Evolutionary conservation across 1,140 invertebrate genomes (phyloP), one percentile per base, ranked within the genome.

Genomic region (Ephestia elutella): DNA sequence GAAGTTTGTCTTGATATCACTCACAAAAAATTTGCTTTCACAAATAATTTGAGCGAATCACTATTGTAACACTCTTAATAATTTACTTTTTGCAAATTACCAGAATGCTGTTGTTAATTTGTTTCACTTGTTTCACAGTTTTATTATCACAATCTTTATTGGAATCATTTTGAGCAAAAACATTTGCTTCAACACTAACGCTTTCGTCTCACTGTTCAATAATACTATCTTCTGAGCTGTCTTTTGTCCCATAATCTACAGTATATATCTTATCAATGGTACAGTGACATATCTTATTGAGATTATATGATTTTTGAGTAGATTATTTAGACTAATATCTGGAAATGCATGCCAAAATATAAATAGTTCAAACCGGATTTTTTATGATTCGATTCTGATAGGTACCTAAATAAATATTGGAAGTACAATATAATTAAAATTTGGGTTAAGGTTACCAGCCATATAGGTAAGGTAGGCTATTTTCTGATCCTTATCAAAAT

Each of bases 31-130:
- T 72, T 82, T 73, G 68, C 61, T 38, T n/a, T 17, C 57, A 68
- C 76, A 82, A 82, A 71, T 75, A 71, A 70, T 71, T 66, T 58
- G 74, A 82, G 71, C 74, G 71, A 57, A 11, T 64, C 57, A 66
- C 44, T 49, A 19, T 30, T 38, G 56, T 44, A 60, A 28, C 50
- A 53, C 19, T 53, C 50, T 53, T 2, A 53, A 25, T 53, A 53
- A 53, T 53, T 53, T 53, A 25, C 50, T 53, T 53, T n/a, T 1
- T 4, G 21, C 50, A 53, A 53, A 53, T 53, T 53, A 53, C 17
- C n/a, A 53, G 50, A 50, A 53, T 53, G 50, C 20, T 25, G 11
- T 17, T 13, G 7, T 18, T 20, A 5, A 35, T 13, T 5, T 35
- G 32, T 44, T 15, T 44, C 38, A 7, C 30, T 8, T 15, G 0